Evolutionary conservation across 2,113 vertebrate genomes (phyloP), one percentile per base, ranked within the genome.

Genomic region (Cynocephalus volans): DNA sequence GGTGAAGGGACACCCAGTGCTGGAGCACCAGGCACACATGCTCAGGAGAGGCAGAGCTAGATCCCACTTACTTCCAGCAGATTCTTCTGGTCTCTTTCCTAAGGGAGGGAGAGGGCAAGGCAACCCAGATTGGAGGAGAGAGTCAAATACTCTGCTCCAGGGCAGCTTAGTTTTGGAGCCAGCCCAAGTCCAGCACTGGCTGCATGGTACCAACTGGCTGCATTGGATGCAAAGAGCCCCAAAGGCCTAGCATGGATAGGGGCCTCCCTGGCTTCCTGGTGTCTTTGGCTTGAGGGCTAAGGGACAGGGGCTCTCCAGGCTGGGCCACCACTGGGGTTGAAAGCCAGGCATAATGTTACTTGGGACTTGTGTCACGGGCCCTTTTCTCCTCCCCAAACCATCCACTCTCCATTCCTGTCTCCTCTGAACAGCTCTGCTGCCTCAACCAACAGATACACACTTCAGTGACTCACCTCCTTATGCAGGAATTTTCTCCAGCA

Each of bases 61-160:
- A 48, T 64, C 15, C 26, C 64, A 54, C 2, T 77, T 1, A 6
- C 69, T 75, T 3, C 50, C 7, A 75, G 19, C 3, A 52, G 86
- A 67, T 91, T 77, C 62, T 93, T 95, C 69, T 94, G 54, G 8
- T 86, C 86, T 77, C 19, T 93, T 90, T 96, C 48, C 97, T 97
- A 80, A 91, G 12, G 41, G 92, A 82, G 28, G n/a, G 36, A 45
- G 56, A 60, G 2, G 24, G n/a, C 0, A 24, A 76, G 52, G 70
- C 5, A 13, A 21, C 33, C 1, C 8, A 9, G 8, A 0, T 3
- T 6, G 7, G 72, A 41, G 83, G 67, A 69, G 41, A 82, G 23
- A 33, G 54, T 21, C 4, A 31, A 11, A 60, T 15, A 11, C 72
- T 80, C 65, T 85, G 65, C 24, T 50, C 36, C 7, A 50, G 41